phyloP scores from a whole-genome alignment of 2,797 vertebrate species.

The Phalanger gymnotis region DNA sequence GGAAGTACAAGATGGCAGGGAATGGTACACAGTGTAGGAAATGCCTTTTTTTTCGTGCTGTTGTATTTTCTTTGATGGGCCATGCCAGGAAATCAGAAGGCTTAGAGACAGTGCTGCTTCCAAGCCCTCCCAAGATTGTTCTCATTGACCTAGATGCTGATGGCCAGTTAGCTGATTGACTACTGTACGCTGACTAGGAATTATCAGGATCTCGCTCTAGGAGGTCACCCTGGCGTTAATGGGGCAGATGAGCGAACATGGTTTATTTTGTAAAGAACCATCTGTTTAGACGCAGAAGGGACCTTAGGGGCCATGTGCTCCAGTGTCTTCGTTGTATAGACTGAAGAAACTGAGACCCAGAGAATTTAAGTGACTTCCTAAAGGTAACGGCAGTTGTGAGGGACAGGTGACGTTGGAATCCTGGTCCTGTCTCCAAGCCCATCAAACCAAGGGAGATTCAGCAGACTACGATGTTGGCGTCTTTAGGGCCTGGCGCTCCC shows the following conservation, averaged over 20 bases:
- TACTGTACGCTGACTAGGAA: neutral
- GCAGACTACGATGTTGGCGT: neutral
- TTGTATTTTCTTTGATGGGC: neutral
- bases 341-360: neutral
- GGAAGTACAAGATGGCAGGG: neutral
- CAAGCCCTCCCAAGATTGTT: neutral
- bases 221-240: neutral
- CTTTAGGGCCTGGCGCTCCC: neutral
- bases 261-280: neutral
- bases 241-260: neutral
- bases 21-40: neutral
- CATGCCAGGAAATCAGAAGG: neutral
- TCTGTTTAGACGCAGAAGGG: neutral
- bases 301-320: neutral
- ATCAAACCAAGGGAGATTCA: neutral
- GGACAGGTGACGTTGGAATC: neutral
- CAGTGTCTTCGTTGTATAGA: neutral
- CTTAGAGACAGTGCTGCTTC: neutral
- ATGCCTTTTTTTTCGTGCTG: neutral
- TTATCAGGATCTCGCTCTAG: neutral
- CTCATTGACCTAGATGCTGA: neutral
- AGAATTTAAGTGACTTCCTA: neutral
- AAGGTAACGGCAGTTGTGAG: neutral
- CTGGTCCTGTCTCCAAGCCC: neutral
- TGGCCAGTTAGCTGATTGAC: neutral